phyloP scores from a whole-genome alignment of 2,888 invertebrate species.

The Alcis repandata region DNA sequence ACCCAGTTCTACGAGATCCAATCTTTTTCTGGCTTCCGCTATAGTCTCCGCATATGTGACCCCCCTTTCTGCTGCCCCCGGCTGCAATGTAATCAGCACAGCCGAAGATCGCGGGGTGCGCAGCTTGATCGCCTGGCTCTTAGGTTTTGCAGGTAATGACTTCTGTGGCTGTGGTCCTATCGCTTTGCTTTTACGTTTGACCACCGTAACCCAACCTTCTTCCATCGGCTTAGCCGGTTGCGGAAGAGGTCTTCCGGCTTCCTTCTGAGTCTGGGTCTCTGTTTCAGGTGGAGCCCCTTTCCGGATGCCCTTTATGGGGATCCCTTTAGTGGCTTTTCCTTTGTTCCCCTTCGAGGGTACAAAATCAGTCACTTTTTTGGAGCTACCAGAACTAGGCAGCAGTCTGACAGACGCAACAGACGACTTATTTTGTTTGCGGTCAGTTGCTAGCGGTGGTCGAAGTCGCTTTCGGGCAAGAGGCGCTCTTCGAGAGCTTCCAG shows the following conservation, averaged over 20 bases:
- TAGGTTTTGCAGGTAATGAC: not conserved
- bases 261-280: not conserved
- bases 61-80: slow-evolving; percentile 32
- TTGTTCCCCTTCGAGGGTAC: not conserved
- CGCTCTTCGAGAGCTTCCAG: not conserved
- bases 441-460: not conserved
- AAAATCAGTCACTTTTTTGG: not conserved
- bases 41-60: slow-evolving; percentile 27
- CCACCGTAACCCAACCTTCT: not conserved
- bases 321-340: not conserved
- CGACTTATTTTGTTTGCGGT: not conserved
- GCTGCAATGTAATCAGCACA: slow-evolving; percentile 9
- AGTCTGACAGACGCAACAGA: not conserved
- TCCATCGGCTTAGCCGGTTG: not conserved
- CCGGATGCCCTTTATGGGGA: not conserved
- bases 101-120: slow-evolving; percentile 31
- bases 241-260: not conserved
- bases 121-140: not conserved
- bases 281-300: not conserved
- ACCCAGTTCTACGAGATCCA: slow-evolving; percentile 8
- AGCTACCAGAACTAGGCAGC: not conserved
- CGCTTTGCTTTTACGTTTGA: too few species aligned
- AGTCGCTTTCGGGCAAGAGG: not conserved
- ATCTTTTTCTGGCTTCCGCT: slow-evolving; percentile 14
- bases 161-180: not conserved